These are phyloP conservation scores for Corvus hawaiiensis DNA, from an alignment of 2,113 vertebrate genomes.

Conservation along the genomic window DNA sequence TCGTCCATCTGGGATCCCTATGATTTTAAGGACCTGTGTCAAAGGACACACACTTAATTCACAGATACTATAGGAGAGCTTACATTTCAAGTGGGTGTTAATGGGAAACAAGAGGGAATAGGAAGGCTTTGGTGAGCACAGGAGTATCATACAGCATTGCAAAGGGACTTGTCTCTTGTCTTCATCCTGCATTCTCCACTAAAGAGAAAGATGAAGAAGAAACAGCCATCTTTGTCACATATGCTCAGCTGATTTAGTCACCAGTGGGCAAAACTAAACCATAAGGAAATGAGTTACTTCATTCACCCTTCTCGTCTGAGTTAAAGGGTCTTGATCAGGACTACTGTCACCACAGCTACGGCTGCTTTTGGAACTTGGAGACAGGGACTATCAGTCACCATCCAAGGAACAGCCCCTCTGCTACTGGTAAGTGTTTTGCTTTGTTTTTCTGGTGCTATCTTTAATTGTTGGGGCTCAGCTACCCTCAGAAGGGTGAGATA, in stretches of 20 bases:
- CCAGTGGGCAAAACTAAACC: background rate
- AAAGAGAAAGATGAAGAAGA: background rate
- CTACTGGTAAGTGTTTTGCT: background rate
- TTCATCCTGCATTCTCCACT: background rate
- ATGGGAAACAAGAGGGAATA: background rate
- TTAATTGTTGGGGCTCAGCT: background rate
- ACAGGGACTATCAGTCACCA: background rate
- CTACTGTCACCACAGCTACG: fast-evolving
- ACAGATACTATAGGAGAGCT: background rate
- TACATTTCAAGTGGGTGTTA: background rate
- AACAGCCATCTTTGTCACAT: background rate
- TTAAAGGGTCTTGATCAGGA: background rate
- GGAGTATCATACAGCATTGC: background rate
- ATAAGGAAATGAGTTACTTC: background rate
- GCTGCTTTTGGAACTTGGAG: background rate
- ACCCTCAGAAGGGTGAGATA: background rate
- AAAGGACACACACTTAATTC: background rate
- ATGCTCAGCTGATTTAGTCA: background rate
- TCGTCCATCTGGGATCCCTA: background rate
- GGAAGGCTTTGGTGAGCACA: background rate
- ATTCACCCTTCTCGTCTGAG: background rate
- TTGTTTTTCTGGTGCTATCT: background rate
- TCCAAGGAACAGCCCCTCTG: background rate
- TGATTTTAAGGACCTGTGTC: background rate
- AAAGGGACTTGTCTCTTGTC: background rate